Conservation (phyloP, 2,888 invertebrate species). For the Nezara viridula region DNA sequence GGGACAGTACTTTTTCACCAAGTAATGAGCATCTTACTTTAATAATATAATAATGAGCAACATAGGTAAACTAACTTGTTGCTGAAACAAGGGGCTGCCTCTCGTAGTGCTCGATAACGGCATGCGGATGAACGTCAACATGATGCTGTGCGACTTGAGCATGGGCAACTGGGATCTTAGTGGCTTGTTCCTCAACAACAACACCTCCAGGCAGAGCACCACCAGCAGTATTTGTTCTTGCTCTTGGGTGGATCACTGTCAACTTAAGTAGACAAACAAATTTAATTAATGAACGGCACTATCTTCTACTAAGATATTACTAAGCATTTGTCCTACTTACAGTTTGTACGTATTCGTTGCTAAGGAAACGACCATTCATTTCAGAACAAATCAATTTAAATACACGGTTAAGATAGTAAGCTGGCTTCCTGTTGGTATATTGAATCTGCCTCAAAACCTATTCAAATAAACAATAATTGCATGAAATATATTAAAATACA, state of each 20-base stretch:
- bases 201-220: slow-evolving; percentile 53
- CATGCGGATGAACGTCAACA: slow-evolving; percentile 74
- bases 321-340: slow-evolving; percentile 71
- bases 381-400: slow-evolving; percentile 97
- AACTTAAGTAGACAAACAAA: slow-evolving; percentile 70
- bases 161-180: slow-evolving; percentile 71
- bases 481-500: slow-evolving; percentile 41
- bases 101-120: slow-evolving; percentile 68
- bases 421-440: slow-evolving; percentile 96
- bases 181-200: slow-evolving; percentile 58
- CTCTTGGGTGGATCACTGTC: slow-evolving; percentile 90
- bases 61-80: slow-evolving; percentile 68
- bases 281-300: slow-evolving; percentile 47
- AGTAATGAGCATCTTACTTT: too few species aligned
- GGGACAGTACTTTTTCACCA: too few species aligned
- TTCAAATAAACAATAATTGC: slow-evolving; percentile 57
- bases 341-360: slow-evolving; percentile 95
- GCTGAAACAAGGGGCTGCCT: slow-evolving; percentile 69
- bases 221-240: slow-evolving; percentile 66
- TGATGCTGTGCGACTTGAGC: slow-evolving; percentile 76
- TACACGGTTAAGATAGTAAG: slow-evolving; percentile 93
- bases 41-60: neutral
- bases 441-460: slow-evolving; percentile 81
- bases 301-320: neutral
- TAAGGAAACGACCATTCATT: slow-evolving; percentile 91